A percentile compares a stretch with the other conserved stretches of the same genome.
Evolutionary conservation across 1,140 invertebrate genomes (phyloP).

Genomic region (Kradibia gibbosae): DNA sequence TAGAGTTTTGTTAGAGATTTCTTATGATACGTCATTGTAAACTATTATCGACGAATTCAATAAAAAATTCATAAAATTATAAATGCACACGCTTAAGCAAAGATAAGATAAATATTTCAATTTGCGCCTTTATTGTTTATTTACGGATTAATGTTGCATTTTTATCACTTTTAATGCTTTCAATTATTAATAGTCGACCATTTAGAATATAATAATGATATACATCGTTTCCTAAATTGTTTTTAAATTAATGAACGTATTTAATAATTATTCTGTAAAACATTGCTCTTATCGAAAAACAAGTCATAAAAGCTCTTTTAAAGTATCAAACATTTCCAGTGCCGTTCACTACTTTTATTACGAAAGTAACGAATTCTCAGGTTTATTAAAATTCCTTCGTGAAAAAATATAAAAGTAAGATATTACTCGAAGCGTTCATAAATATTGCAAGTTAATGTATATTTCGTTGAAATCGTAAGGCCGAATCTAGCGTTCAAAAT

Average conservation of each 20-base stretch:
- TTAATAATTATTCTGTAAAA: not conserved
- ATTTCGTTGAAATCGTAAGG: no score
- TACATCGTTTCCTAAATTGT: not conserved
- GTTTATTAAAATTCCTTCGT: no score
- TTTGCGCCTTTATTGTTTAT: not conserved
- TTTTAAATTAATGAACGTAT: not conserved
- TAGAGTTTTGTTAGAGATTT: not conserved
- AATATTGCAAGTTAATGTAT: no score
- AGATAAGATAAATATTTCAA: constrained; percentile 17
- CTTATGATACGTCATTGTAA: not conserved
- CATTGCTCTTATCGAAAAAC: not conserved
- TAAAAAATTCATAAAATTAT: not conserved
- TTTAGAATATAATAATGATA: no score
- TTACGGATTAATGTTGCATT: not conserved
- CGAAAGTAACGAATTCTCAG: no score
- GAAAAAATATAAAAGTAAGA: no score
- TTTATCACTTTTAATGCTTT: not conserved
- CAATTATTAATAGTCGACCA: not conserved
- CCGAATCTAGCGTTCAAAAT: no score
- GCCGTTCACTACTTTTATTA: no score
- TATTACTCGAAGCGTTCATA: no score
- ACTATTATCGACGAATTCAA: not conserved
- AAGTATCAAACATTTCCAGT: no score
- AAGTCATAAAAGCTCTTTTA: no score
- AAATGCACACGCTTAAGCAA: not conserved